phyloP scores from a whole-genome alignment of 2,888 invertebrate genomes.

The Horisme vitalbata region DNA sequence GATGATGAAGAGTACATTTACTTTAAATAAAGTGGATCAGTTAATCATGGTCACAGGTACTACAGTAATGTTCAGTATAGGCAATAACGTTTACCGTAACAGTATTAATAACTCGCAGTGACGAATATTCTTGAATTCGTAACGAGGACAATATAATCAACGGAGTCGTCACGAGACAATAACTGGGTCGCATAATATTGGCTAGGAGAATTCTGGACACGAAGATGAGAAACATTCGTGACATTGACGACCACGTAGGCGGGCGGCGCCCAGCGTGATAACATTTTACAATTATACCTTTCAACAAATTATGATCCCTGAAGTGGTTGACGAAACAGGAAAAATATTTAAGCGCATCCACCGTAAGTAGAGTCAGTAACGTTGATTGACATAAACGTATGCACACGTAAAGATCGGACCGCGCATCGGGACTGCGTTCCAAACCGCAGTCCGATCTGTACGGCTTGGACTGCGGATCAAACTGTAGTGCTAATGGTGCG shows the following conservation, averaged over 20 bases:
- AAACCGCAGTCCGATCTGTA: no score
- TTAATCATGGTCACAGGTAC: no score
- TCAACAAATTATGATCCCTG: constrained; percentile 10
- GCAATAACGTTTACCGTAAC: constrained; percentile 6
- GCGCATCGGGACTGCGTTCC: no score
- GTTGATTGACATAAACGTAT: no score
- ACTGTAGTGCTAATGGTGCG: no score
- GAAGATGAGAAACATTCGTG: constrained; percentile 52
- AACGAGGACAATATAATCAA: constrained; percentile 44
- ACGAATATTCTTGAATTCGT: constrained; percentile 27
- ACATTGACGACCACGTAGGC: constrained; percentile 65
- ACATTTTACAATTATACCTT: constrained; percentile 22
- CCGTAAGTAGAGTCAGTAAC: no score
- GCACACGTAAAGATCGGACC: no score
- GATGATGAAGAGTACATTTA: no score
- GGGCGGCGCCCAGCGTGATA: constrained; percentile 44
- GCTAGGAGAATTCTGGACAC: constrained; percentile 52
- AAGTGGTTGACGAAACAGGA: no score
- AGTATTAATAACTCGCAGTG: constrained; percentile 16
- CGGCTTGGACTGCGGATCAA: no score
- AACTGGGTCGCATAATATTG: constrained; percentile 58
- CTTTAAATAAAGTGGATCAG: no score
- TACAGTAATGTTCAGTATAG: background rate
- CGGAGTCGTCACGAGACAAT: constrained; percentile 20
- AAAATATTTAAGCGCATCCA: no score